Evolutionary conservation across 2,113 vertebrate species (phyloP), one percentile per base, ranked within the genome.

Genomic region (Brachionichthys hirsutus): DNA sequence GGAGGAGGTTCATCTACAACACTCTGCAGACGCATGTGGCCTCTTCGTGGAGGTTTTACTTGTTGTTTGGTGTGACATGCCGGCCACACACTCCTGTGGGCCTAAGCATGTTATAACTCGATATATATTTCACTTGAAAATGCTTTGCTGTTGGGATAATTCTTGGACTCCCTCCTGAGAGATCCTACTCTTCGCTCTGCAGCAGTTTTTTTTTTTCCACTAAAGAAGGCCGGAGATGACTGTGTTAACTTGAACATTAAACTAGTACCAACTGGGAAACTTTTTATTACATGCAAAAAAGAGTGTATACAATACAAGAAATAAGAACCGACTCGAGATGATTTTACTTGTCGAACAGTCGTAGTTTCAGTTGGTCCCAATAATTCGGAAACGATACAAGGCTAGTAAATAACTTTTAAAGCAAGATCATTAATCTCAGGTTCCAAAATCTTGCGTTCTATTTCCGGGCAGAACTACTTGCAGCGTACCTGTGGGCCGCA

Each of bases 11-110:
- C 80, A 46, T 80, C 72, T 73, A 58, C 78, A 56, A 62, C 49
- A 30, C 78, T 79, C 71, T 20, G 64, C 69, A 78, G 79, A 81
- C 80, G 62, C 78, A 49, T 54, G 79, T 69, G 80, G 76, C 85
- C 85, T 82, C 85, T 82, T 83, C 76, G 36, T 65, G 74, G 72
- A 67, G 79, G 79, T 67, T 84, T 81, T 64, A 67, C 54, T 51
- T 51, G 63, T 73, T 78, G 65, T 70, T 77, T 60, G 69, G 58
- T 68, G 76, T 62, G 78, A 73, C 80, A 60, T 16, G 67, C 54
- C 12, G 48, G 57, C 73, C 54, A 50, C 20, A 51, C 30, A 13
- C 57, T 73, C 71, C 74, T 62, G 60, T 61, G 54, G 69, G 54
- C 45, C 66, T 58, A 47, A 43, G 57, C 40, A 6, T 74, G 72